Conservation (phyloP, 1,140 invertebrate genomes). For the Oscheius sp. region DNA sequence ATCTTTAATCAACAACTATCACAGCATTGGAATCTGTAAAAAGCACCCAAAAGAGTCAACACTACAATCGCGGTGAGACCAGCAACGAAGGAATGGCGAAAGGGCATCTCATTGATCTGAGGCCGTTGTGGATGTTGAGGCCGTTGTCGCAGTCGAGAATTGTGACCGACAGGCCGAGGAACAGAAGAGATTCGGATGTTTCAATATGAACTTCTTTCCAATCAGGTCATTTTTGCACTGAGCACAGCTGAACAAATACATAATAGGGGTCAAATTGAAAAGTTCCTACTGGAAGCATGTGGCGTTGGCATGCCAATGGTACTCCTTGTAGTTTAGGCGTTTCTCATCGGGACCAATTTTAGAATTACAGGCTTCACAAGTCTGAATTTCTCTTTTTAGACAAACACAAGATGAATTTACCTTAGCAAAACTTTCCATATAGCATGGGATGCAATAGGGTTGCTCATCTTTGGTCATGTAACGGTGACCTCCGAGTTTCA, state of each 20-base stretch:
- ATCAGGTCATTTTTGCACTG: slow-evolving; percentile 19
- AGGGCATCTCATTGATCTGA: not conserved
- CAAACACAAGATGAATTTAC: slow-evolving; percentile 48
- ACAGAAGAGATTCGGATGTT: slow-evolving; percentile 23
- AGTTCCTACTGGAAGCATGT: slow-evolving; percentile 68
- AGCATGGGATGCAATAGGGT: slow-evolving; percentile 76
- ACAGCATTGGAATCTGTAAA: not conserved
- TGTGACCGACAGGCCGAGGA: slow-evolving; percentile 18
- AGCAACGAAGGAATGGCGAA: not conserved
- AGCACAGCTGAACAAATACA: slow-evolving; percentile 9
- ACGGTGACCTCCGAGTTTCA: slow-evolving; percentile 74
- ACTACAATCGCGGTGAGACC: not conserved
- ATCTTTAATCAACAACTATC: no score
- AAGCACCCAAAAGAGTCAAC: not conserved
- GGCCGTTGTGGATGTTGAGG: not conserved
- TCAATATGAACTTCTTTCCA: slow-evolving; percentile 31
- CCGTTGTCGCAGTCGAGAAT: not conserved
- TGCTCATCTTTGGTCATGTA: slow-evolving; percentile 75
- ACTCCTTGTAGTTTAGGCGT: slow-evolving; percentile 72
- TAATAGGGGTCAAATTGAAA: not conserved
- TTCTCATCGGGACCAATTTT: slow-evolving; percentile 75
- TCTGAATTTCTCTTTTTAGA: slow-evolving; percentile 65
- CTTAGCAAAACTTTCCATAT: slow-evolving; percentile 72
- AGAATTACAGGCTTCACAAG: slow-evolving; percentile 71
- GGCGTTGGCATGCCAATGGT: slow-evolving; percentile 75